Conservation (phyloP, 1,140 invertebrate species). For the Pararge aegeria region DNA sequence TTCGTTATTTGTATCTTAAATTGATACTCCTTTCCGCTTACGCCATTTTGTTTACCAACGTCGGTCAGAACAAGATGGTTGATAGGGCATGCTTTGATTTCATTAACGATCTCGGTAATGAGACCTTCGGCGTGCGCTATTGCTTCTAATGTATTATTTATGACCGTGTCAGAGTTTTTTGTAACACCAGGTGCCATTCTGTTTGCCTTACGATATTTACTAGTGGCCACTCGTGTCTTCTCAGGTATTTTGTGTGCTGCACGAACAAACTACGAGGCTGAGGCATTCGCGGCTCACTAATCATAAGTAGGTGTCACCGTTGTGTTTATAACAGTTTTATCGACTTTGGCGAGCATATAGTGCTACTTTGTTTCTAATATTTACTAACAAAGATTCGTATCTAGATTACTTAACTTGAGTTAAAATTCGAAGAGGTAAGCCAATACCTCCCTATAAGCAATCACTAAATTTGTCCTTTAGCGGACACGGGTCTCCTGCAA, state of each 20-base stretch:
- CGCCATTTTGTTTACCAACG: constrained; percentile 18
- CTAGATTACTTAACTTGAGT: too few relatives aligned
- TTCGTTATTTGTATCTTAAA: constrained; percentile 34
- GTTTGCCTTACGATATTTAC: neutral
- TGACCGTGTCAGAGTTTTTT: constrained; percentile 50
- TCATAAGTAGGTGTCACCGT: constrained; percentile 44
- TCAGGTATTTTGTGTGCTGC: too few relatives aligned
- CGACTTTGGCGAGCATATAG: constrained; percentile 37
- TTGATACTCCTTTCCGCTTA: constrained; percentile 7
- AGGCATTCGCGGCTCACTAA: constrained; percentile 54
- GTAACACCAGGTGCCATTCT: constrained; percentile 66
- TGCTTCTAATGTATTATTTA: constrained; percentile 42
- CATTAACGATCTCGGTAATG: constrained; percentile 35
- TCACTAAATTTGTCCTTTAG: too few relatives aligned
- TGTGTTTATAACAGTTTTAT: constrained; percentile 71
- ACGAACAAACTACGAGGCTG: too few relatives aligned
- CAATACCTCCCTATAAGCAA: too few relatives aligned
- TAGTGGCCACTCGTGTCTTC: too few relatives aligned
- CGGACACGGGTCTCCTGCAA: too few relatives aligned
- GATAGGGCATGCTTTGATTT: constrained; percentile 51
- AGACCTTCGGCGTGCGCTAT: constrained; percentile 38
- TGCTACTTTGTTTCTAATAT: constrained; percentile 39
- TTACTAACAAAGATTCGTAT: too few relatives aligned
- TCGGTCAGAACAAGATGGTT: constrained; percentile 41
- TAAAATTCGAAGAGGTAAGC: too few relatives aligned